Evolutionary conservation across 2,797 vertebrate species (phyloP).

Genomic region (Mus minutoides): DNA sequence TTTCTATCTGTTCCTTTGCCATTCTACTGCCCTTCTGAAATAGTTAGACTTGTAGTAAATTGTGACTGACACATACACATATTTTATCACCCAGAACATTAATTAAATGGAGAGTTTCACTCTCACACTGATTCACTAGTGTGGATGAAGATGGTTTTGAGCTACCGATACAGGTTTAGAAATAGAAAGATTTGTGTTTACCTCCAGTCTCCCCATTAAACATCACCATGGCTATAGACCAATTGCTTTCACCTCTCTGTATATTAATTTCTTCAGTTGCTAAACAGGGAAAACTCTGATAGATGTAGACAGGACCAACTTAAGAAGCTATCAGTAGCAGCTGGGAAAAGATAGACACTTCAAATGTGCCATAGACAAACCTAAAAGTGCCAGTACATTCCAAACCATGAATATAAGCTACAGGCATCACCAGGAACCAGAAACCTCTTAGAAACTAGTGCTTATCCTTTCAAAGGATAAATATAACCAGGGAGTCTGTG

Average conservation of each 20-base stretch:
- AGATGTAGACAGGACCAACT: neutral
- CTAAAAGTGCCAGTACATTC: neutral
- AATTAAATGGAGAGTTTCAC: neutral
- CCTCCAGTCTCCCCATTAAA: neutral
- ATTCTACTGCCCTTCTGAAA: slow-evolving; percentile 3
- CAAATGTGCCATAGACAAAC: neutral
- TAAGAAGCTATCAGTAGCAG: neutral
- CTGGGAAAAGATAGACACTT: neutral
- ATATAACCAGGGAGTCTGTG: neutral
- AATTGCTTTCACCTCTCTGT: neutral
- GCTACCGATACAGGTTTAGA: neutral
- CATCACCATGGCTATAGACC: neutral
- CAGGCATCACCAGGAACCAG: neutral
- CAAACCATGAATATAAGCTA: neutral
- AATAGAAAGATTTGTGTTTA: neutral
- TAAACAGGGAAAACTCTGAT: slow-evolving; percentile 16
- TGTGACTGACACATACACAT: neutral
- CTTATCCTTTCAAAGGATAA: neutral
- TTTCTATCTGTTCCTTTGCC: slow-evolving; percentile 34
- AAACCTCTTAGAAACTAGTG: neutral
- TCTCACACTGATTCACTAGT: neutral
- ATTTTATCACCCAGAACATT: slow-evolving; percentile 38
- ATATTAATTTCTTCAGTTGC: neutral
- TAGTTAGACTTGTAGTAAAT: slow-evolving; percentile 17
- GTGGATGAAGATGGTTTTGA: neutral